phyloP scores from a whole-genome alignment of 2,888 invertebrate species.

The Eurytoma californica region DNA sequence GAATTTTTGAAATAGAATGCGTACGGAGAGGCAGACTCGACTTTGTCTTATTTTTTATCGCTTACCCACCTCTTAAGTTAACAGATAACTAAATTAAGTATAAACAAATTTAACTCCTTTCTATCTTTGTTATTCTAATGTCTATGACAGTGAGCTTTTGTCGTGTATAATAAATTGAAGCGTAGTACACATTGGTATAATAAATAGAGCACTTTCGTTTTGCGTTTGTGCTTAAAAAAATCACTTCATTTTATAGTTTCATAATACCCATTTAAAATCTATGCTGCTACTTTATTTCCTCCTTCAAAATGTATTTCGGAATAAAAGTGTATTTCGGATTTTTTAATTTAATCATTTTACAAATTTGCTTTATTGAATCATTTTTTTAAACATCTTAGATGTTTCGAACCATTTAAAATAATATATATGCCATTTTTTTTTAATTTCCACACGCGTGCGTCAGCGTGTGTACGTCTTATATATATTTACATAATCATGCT shows the following conservation, averaged over 20 bases:
- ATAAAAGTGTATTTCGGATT: too few relatives aligned
- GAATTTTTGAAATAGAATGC: conserved; percentile 74
- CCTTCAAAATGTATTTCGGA: too few relatives aligned
- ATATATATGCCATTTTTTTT: too few relatives aligned
- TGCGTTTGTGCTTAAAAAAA: conserved; percentile 50
- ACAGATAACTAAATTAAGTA: conserved; percentile 2
- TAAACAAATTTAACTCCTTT: conserved; percentile 43
- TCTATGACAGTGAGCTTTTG: conserved; percentile 57
- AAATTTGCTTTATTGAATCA: too few relatives aligned
- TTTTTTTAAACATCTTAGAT: too few relatives aligned
- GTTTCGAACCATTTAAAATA: too few relatives aligned
- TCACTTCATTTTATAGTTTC: not conserved
- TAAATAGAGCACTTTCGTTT: conserved; percentile 50
- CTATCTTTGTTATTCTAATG: conserved; percentile 56
- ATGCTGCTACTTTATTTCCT: too few relatives aligned
- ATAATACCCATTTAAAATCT: not conserved
- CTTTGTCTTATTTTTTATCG: conserved; percentile 61
- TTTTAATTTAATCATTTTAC: too few relatives aligned
- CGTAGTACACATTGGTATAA: conserved; percentile 56
- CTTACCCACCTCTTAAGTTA: conserved; percentile 47
- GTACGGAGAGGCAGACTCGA: conserved; percentile 71
- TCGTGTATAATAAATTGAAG: conserved; percentile 55
- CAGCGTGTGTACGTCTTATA: too few relatives aligned
- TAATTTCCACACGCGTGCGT: too few relatives aligned
- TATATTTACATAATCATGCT: too few relatives aligned